These are phyloP conservation scores for Pionites leucogaster DNA, from an alignment of 2,113 vertebrate species.

Conservation along the genomic window DNA sequence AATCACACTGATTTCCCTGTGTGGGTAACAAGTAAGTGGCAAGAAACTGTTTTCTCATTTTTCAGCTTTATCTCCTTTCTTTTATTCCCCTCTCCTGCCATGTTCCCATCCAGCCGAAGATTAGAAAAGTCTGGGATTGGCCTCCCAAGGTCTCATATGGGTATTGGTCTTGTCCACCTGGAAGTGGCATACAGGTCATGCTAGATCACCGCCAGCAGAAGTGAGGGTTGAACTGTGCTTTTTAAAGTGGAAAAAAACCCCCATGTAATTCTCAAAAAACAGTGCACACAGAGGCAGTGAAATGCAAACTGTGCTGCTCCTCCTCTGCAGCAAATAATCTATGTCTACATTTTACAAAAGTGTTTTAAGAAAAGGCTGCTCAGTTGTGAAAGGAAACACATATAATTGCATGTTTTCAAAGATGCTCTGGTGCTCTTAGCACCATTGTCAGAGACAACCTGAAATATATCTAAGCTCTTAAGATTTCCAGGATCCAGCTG, in stretches of 20 bases:
- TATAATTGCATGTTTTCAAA: neutral
- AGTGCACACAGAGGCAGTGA: neutral
- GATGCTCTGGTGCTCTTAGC: neutral
- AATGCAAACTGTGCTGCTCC: neutral
- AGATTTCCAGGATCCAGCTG: neutral
- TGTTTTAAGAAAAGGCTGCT: neutral
- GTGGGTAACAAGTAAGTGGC: neutral
- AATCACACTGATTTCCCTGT: neutral
- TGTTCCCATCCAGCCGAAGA: neutral
- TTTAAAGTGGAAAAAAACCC: neutral
- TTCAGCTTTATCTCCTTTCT: neutral
- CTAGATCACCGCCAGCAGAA: neutral
- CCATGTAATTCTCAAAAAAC: neutral
- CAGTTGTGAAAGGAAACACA: neutral
- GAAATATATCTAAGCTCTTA: neutral
- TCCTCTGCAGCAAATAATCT: neutral
- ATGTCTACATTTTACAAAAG: neutral
- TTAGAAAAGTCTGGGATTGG: neutral
- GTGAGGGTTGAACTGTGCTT: neutral
- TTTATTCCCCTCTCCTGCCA: neutral
- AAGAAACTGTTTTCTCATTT: neutral
- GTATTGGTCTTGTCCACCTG: neutral
- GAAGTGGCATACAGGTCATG: neutral
- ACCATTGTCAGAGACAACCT: neutral
- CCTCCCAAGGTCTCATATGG: neutral